Base-by-base conservation (phyloP, 2,797 vertebrate species). In the Pitangus sulphuratus region DNA sequence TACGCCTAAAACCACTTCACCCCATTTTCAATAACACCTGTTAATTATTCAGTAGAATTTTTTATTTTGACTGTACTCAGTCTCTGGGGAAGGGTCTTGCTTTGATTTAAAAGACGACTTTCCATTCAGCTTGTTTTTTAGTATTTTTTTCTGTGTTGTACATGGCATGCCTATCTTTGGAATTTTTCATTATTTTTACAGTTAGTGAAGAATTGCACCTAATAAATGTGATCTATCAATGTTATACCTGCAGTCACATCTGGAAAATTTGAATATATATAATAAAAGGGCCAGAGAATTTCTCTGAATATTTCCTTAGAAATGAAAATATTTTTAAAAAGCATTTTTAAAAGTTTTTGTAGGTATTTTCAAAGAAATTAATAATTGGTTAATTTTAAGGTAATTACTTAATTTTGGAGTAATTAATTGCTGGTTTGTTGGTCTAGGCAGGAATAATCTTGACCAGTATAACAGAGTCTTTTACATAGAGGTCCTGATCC, bases 21-120 rank as follows among this genome's bases (percentile, higher is more conserved):
- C 50, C 15, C 26, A 42, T 79, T 88, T 90, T 93, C 83, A 82
- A 11, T 72, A 77, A 69, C 70, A 94, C 37, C 79, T 89, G 83
- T 65, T 86, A 93, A 93, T 88, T 95, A 88, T 82, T 90, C 1
- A 0, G 51, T 86, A 76, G 28, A 82, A 9, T 64, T 91, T 92
- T 90, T 76, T 71, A 89, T 87, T 95, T 82, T 84, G 78, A 85
- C 70, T 94, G 42, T 75, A 70, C 51, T 83, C 30, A 64, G 82
- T 94, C 64, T 90, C 74, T 83, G 51, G 51, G 83, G 58, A 93
- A 79, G 53, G 80, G 13, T 56, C 57, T 91, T 77, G 30, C 19
- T 93, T 64, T 74, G 42, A 90, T 83, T 89, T 87, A 80, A 68
- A 90, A 87, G 54, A 81, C 30, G 5, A 76, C 37, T 71, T 94